Base-by-base conservation (phyloP, 2,888 invertebrate species). In the Onchidella celtica region DNA sequence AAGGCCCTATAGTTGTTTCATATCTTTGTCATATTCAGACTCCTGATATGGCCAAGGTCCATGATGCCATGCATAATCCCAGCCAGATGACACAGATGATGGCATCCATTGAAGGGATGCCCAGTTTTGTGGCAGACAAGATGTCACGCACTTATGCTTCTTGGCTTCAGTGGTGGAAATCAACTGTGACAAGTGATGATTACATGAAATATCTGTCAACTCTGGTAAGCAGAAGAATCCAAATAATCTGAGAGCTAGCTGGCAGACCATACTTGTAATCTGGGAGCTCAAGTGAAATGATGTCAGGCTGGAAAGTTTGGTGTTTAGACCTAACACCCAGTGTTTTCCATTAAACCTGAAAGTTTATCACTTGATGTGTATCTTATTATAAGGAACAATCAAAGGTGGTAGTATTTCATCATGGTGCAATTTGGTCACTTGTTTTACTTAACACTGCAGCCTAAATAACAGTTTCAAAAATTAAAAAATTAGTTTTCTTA, bases 121-220 rank as follows among this genome's bases (percentile, higher is more conserved):
- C 90, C 3, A 78, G 86, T 29, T 86, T 86, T 77, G 87, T 89
- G 27, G 89, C 88, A 32, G 91, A 91, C 83, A 90, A 91, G 80
- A 88, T 90, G 88, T 88, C 91, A 0, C 79, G 91, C 14, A 90
- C 90, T 0, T 92, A 92, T 74, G 89, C 91, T 47, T 91, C 92
- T 2, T 93, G 93, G 93, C 87, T 93, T 29, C 89, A 89, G 55
- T 93, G 92, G 92, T 93, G 93, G 93, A 91, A 91, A 82, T 91
- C 89, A 34, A 92, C 90, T 11, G 86, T 92, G 27, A 91, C 90
- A 70, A 90, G 90, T 78, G 92, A 93, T 74, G 93, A 93, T 84
- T 93, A 93, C 87, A 90, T 92, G 89, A 93, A 93, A 85, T 93
- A 92, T 82, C 87, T 93, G 4, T 91, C 91, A 6, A 92, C 92